phyloP scores from a whole-genome alignment of 2,113 vertebrate genomes.

The Halcyon malimbica region DNA sequence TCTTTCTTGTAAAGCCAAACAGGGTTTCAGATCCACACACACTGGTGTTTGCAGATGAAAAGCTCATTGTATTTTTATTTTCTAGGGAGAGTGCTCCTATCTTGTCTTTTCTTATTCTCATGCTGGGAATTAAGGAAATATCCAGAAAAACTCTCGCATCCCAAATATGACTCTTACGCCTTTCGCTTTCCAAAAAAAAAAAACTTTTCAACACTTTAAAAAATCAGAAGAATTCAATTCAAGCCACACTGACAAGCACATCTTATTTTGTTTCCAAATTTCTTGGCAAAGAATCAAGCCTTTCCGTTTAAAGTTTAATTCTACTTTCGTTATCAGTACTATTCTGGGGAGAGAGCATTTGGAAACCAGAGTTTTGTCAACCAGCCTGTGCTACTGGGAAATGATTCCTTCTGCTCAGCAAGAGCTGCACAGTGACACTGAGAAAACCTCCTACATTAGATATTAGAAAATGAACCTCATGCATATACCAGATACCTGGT shows the following conservation, averaged over 20 bases:
- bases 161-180: neutral
- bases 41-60: neutral
- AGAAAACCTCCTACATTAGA: neutral
- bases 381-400: neutral
- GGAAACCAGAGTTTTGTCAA: neutral
- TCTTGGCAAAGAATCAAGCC: neutral
- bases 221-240: neutral
- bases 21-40: neutral
- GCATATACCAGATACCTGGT: neutral
- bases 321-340: neutral
- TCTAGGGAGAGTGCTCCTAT: neutral
- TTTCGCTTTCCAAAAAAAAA: neutral
- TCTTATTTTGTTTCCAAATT: neutral
- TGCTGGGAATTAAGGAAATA: neutral
- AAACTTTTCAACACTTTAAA: neutral
- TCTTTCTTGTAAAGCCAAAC: neutral
- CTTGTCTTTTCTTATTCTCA: neutral
- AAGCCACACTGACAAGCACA: neutral
- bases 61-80: neutral
- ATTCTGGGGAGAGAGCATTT: neutral
- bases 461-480: neutral
- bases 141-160: neutral
- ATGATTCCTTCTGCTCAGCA: neutral
- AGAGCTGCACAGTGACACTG: neutral
- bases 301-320: neutral